A percentile compares a stretch with the other conserved stretches of the same genome.
These are phyloP conservation scores for Oscheius myriophilus DNA, from an alignment of 2,888 invertebrate genomes.

Conservation along the genomic window DNA sequence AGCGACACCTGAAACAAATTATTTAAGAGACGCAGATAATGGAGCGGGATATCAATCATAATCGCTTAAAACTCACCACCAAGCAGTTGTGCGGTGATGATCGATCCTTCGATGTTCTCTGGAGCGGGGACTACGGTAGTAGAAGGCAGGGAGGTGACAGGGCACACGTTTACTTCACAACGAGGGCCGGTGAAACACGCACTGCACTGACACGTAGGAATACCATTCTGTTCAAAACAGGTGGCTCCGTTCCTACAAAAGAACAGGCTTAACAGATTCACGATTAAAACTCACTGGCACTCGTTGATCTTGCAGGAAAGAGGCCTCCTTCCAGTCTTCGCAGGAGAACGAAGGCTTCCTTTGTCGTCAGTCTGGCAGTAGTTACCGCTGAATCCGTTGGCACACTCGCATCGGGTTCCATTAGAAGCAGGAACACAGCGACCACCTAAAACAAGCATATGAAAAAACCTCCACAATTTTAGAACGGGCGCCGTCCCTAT, in stretches of 20 bases:
- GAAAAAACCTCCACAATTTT: background rate
- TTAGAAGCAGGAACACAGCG: slow-evolving; percentile 10
- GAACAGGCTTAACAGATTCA: background rate
- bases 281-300: slow-evolving; percentile 4
- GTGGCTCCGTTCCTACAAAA: slow-evolving; percentile 18
- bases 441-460: slow-evolving; percentile 20
- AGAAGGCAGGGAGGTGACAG: background rate
- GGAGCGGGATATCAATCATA: background rate
- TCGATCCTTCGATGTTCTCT: background rate
- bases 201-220: slow-evolving; percentile 9
- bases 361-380: slow-evolving; percentile 13
- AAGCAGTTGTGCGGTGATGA: slow-evolving; percentile 18
- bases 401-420: slow-evolving; percentile 10
- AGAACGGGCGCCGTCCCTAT: background rate
- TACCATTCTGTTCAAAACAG: background rate
- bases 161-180: slow-evolving; percentile 17
- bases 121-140: slow-evolving; percentile 20
- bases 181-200: slow-evolving; percentile 24
- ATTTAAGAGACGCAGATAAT: background rate
- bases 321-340: background rate
- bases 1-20: background rate
- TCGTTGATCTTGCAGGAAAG: background rate
- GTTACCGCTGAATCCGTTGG: slow-evolving; percentile 17
- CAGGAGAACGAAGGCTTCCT: too few relatives aligned
- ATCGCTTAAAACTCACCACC: slow-evolving; percentile 13